Evolutionary conservation across 2,797 vertebrate species (phyloP).

Genomic region (Discoglossus pictus): DNA sequence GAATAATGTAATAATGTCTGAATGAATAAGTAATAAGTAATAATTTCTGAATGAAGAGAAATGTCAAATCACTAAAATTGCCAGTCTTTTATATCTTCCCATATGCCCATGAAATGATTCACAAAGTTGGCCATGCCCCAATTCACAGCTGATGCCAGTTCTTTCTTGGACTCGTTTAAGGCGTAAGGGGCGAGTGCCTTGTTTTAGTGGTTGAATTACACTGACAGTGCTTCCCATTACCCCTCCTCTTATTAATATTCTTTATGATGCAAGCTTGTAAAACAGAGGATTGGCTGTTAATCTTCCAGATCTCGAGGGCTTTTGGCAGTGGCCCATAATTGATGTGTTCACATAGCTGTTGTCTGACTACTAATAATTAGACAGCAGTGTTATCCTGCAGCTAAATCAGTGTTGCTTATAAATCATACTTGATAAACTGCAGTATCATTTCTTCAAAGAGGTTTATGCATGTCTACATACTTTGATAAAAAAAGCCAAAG

Average conservation of each 20-base stretch:
- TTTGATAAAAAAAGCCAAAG: constrained; percentile 63
- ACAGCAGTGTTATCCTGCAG: constrained; percentile 74
- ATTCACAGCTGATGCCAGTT: too few relatives aligned
- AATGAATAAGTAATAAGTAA: too few relatives aligned
- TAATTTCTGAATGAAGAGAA: too few relatives aligned
- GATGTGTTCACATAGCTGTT: constrained; percentile 79
- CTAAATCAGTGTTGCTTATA: constrained; percentile 76
- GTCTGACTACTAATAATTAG: constrained; percentile 79
- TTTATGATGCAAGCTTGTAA: constrained; percentile 80
- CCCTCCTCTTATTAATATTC: constrained; percentile 81
- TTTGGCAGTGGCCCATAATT: constrained; percentile 80
- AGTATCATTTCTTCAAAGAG: constrained; percentile 70
- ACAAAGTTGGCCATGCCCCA: too few relatives aligned
- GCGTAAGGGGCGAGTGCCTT: too few relatives aligned
- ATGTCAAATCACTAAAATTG: too few relatives aligned
- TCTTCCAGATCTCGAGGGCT: constrained; percentile 77
- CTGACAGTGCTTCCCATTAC: constrained; percentile 70
- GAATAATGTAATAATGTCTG: too few relatives aligned
- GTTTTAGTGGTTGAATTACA: constrained; percentile 69
- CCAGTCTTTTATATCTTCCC: constrained; percentile 65
- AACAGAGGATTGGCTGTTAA: constrained; percentile 81
- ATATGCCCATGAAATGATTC: constrained; percentile 68
- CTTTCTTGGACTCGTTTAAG: too few relatives aligned
- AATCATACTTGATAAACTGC: constrained; percentile 75
- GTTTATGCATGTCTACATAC: constrained; percentile 56